Evolutionary conservation across 2,888 invertebrate genomes (phyloP).

Genomic region (Pyrgus malvae): DNA sequence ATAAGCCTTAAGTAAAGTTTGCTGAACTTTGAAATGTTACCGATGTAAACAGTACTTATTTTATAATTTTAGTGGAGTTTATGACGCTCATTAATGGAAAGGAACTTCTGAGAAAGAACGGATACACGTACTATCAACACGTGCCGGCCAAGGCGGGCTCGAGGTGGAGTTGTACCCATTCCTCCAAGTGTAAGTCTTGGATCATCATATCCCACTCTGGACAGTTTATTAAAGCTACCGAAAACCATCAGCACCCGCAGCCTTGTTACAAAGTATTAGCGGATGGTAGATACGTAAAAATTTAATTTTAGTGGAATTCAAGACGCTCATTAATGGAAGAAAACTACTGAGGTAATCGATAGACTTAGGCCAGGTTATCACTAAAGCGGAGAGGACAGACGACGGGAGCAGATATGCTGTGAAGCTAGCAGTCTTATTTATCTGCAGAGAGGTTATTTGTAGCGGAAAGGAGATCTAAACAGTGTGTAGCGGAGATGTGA

Average conservation of each 20-base stretch:
- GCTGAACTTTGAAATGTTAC: too few species aligned
- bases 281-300: slow-evolving; percentile 17
- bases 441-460: too few species aligned
- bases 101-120: slow-evolving; percentile 28
- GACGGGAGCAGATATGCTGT: too few species aligned
- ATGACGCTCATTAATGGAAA: slow-evolving; percentile 12
- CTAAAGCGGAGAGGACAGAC: too few species aligned
- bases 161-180: slow-evolving; percentile 42
- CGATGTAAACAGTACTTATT: too few species aligned
- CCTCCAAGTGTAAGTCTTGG: slow-evolving; percentile 39
- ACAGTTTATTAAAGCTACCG: slow-evolving; percentile 16
- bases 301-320: not conserved
- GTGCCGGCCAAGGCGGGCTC: slow-evolving; percentile 32
- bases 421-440: too few species aligned
- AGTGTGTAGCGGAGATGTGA: too few species aligned
- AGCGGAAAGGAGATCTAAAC: too few species aligned
- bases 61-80: not conserved
- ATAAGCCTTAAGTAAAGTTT: too few species aligned
- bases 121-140: slow-evolving; percentile 40
- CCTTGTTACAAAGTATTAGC: slow-evolving; percentile 16
- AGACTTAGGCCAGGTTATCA: too few species aligned
- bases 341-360: slow-evolving; percentile 30
- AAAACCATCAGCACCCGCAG: slow-evolving; percentile 26
- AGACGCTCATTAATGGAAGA: slow-evolving; percentile 10
- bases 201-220: slow-evolving; percentile 32